Evolutionary conservation across 2,113 vertebrate species (phyloP), one percentile per base, ranked within the genome.

Genomic region (Crotalus horridus): DNA sequence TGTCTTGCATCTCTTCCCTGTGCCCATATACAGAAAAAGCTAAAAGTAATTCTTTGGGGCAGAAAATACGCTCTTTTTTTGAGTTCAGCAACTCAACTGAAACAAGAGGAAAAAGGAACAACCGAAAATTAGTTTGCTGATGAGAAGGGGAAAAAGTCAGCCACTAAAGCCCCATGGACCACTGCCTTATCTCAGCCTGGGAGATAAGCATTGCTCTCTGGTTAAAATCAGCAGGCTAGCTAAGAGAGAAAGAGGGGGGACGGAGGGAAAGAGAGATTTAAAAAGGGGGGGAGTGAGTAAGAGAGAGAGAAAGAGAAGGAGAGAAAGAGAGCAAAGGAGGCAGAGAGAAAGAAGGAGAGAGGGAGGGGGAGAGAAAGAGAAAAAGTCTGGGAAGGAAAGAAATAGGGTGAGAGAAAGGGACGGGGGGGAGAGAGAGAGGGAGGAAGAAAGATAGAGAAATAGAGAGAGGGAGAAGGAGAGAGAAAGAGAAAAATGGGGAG

Each of bases 361-460:
- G 0, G 4, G 46, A 46, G 4, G 4, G 4, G 46, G 46, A 6
- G 4, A 5, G 4, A 6, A 6, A 46, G 46, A 6, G 4, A 46
- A 46, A 46, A 6, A 6, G 4, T 1, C 3, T 3, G 53, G 12
- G 53, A 54, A 2, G 12, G 54, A 55, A 55, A 55, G 54, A 17
- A 17, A 55, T 3, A 12, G 58, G 24, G 58, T 9, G 58, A 7
- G 21, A 3, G 9, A 59, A 1, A 9, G 23, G 9, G 58, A 24
- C 6, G 7, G 2, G 20, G 7, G 6, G 8, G 1, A 24, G 8
- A 8, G 6, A 6, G 7, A 7, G 6, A 23, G 1, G 6, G 6
- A 3, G 2, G 21, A 21, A 58, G 20, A 23, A 21, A 58, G 6
- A 21, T 6, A 23, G 6, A 6, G 6, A 23, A 21, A 6, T 6